Conservation (phyloP, 2,888 invertebrate species). For the Meteorus colon region DNA sequence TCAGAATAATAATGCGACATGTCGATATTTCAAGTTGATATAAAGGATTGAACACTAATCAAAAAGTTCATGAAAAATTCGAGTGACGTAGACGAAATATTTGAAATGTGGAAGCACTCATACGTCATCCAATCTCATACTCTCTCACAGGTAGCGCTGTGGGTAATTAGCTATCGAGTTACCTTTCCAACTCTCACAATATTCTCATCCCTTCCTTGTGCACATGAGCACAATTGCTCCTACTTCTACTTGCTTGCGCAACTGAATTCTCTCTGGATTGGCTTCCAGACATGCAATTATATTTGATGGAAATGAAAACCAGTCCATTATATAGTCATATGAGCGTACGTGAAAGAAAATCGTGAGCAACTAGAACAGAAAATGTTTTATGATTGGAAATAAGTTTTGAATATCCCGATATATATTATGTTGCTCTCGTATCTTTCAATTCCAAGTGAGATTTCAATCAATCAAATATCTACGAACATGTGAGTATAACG, state of each 20-base stretch:
- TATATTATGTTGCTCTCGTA: constrained; percentile 37
- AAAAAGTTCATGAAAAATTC: constrained; percentile 5
- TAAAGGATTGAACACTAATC: not conserved
- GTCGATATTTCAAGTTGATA: no score
- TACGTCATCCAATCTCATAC: constrained; percentile 54
- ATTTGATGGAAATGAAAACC: constrained; percentile 60
- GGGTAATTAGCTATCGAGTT: constrained; percentile 66
- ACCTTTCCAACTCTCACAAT: constrained; percentile 53
- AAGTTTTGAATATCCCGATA: constrained; percentile 48
- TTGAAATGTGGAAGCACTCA: constrained; percentile 56
- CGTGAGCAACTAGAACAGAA: constrained; percentile 1
- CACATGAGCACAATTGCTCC: constrained; percentile 37
- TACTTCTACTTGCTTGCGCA: constrained; percentile 48
- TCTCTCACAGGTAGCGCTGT: constrained; percentile 54
- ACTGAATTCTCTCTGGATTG: constrained; percentile 55
- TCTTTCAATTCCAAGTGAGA: no score
- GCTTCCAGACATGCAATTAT: constrained; percentile 63
- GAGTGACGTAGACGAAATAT: constrained; percentile 50
- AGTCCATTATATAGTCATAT: constrained; percentile 41
- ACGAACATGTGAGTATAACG: no score
- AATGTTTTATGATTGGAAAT: constrained; percentile 31
- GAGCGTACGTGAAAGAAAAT: constrained; percentile 41
- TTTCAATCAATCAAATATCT: no score
- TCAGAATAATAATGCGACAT: not conserved
- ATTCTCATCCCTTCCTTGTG: constrained; percentile 28